phyloP scores from a whole-genome alignment of 1,140 invertebrate genomes.

The Caenorhabditis remanei region DNA sequence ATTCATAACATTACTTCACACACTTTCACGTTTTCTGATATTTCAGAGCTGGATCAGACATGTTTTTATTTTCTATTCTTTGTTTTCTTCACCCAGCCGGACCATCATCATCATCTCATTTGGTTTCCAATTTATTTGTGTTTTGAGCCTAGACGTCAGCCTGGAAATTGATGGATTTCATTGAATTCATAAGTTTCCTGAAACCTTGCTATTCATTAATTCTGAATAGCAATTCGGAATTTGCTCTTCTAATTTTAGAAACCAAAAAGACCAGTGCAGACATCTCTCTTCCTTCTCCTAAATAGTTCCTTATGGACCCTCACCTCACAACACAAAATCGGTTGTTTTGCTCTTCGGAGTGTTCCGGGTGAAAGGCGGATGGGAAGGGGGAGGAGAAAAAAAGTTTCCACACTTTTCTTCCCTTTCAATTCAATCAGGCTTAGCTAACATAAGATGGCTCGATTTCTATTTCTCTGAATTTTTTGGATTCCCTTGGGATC shows the following conservation, averaged over 20 bases:
- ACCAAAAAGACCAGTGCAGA: constrained; percentile 11
- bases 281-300: not conserved
- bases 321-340: not conserved
- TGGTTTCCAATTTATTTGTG: constrained; percentile 38
- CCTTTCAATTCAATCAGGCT: not conserved
- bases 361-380: not conserved
- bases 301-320: not conserved
- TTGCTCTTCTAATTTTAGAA: not conserved
- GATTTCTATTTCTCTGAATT: not conserved
- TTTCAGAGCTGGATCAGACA: not conserved
- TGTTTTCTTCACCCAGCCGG: not conserved
- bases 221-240: not conserved
- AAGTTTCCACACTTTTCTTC: constrained; percentile 1
- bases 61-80: not conserved
- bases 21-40: constrained; percentile 7
- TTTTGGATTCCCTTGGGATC: not conserved
- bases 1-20: not conserved
- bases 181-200: constrained; percentile 23
- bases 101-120: constrained; percentile 6
- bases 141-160: not conserved
- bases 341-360: not conserved
- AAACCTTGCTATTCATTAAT: constrained; percentile 19
- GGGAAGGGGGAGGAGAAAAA: not conserved
- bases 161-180: constrained; percentile 47
- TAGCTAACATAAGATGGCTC: not conserved